Evolutionary conservation across 2,797 vertebrate genomes (phyloP).

Genomic region (Oophaga sylvatica): DNA sequence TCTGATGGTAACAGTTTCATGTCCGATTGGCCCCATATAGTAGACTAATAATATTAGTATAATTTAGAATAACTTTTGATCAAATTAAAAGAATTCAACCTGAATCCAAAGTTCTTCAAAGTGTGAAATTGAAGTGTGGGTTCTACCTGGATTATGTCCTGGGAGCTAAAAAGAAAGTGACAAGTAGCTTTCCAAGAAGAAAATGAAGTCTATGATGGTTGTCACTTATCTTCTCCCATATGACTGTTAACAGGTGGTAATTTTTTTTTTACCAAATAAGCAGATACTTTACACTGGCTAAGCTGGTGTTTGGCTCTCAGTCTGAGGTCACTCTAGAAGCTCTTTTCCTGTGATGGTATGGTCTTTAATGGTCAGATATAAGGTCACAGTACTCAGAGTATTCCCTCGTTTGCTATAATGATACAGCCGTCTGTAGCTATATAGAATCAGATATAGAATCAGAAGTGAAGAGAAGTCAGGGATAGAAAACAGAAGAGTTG

Average conservation of each 20-base stretch:
- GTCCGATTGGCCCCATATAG: not conserved
- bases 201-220: not conserved
- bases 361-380: not conserved
- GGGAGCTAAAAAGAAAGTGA: not conserved
- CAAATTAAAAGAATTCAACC: not conserved
- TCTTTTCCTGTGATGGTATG: not conserved
- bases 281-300: too few relatives aligned
- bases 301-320: too few relatives aligned
- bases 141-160: too few relatives aligned
- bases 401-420: not conserved
- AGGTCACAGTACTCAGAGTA: not conserved
- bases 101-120: not conserved
- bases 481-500: too few relatives aligned
- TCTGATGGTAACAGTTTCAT: conserved; percentile 5
- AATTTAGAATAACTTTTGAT: not conserved
- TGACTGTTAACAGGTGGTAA: too few relatives aligned
- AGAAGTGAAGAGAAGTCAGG: too few relatives aligned
- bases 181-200: not conserved
- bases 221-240: not conserved
- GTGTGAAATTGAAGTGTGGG: not conserved
- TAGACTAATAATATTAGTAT: not conserved
- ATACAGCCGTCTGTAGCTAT: too few relatives aligned
- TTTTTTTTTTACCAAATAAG: too few relatives aligned
- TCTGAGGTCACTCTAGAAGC: too few relatives aligned
- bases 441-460: too few relatives aligned